Percentiles rank a stretch among this genome's conserved stretches.
Conservation (phyloP, 2,797 vertebrate genomes). For the Cheirogaleus major region DNA sequence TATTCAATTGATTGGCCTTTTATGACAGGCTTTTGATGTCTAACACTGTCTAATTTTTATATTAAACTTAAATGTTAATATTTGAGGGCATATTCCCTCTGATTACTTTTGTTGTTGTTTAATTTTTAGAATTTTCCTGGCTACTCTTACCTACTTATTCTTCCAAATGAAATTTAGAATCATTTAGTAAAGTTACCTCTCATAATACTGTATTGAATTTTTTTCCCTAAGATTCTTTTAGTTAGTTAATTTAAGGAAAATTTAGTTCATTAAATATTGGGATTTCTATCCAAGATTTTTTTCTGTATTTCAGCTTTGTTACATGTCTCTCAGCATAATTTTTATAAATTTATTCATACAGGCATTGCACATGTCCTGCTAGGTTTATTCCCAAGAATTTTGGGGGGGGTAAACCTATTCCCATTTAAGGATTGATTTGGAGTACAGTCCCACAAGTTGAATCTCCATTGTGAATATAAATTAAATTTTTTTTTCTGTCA, state of each 20-base stretch:
- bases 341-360: background rate
- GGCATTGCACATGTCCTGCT: background rate
- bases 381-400: background rate
- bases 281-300: background rate
- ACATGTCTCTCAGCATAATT: background rate
- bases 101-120: background rate
- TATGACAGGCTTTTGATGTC: background rate
- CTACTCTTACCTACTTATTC: background rate
- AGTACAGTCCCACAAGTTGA: background rate
- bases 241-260: background rate
- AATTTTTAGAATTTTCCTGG: background rate
- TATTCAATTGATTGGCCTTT: background rate
- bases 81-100: background rate
- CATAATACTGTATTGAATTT: background rate
- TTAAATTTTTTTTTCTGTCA: background rate
- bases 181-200: background rate
- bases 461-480: background rate
- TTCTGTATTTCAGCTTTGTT: background rate
- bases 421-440: background rate
- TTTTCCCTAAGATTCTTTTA: background rate
- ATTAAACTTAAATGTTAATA: background rate
- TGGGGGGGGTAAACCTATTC: background rate
- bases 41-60: background rate
- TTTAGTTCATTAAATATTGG: background rate
- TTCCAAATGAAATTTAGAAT: slow-evolving; percentile 24